phyloP scores from a whole-genome alignment of 2,113 vertebrate species.

The Pteruthius melanotis region DNA sequence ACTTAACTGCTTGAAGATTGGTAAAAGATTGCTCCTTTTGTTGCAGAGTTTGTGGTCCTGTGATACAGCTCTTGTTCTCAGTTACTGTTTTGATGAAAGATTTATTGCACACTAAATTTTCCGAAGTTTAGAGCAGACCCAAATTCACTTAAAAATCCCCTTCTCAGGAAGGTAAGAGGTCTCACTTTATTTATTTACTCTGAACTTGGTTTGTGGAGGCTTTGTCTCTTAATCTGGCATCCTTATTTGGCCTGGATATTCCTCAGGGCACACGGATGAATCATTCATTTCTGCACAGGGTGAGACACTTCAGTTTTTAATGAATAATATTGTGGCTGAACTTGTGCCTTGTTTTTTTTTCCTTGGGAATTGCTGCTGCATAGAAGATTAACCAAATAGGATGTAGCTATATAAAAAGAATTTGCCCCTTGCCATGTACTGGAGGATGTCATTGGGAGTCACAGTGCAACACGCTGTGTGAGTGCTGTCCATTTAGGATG shows the following conservation, averaged over 20 bases:
- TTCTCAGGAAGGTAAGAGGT: background rate
- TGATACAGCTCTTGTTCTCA: background rate
- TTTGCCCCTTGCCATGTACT: rapidly evolving
- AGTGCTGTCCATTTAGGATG: background rate
- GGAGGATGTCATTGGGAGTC: background rate
- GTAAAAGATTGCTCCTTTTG: background rate
- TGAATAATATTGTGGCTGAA: slow-evolving; percentile 5
- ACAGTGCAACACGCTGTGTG: background rate
- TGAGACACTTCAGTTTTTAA: background rate
- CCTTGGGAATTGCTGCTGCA: background rate
- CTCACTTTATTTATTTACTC: background rate
- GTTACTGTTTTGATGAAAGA: background rate
- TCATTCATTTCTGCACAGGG: background rate
- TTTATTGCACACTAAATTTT: background rate
- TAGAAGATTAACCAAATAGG: background rate
- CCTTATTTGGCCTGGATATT: background rate
- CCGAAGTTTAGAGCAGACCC: background rate
- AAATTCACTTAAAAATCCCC: background rate
- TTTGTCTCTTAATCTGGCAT: background rate
- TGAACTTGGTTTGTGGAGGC: background rate
- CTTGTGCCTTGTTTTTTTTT: background rate
- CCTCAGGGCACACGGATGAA: background rate
- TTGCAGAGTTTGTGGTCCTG: background rate
- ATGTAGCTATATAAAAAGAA: background rate
- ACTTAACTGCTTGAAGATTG: background rate